These are phyloP conservation scores for Patella vulgata DNA, from an alignment of 1,140 invertebrate species.

Conservation along the genomic window DNA sequence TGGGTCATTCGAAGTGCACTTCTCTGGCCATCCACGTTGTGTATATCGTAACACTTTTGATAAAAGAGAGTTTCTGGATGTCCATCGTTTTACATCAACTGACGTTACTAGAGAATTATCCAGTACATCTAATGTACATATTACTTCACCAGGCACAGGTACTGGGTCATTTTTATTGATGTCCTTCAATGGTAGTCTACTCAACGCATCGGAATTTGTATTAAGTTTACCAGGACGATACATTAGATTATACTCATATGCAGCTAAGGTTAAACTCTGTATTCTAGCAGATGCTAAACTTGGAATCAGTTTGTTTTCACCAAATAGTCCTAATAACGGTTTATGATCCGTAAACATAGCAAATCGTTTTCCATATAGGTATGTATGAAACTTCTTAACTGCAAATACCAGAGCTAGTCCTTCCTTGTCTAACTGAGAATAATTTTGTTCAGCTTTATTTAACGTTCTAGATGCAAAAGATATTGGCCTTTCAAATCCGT, in stretches of 20 bases:
- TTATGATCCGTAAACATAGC: slow-evolving; percentile 68
- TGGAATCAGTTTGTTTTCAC: slow-evolving; percentile 53
- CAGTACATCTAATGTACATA: slow-evolving; percentile 16
- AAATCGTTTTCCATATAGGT: slow-evolving; percentile 66
- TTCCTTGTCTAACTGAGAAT: slow-evolving; percentile 72
- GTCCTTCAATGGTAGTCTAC: slow-evolving; percentile 36
- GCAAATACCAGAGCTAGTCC: slow-evolving; percentile 68
- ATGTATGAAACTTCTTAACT: slow-evolving; percentile 69
- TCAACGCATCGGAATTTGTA: slow-evolving; percentile 54
- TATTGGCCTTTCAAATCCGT: slow-evolving; percentile 62
- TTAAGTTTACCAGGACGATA: slow-evolving; percentile 62
- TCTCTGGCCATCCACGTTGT: slow-evolving; percentile 8
- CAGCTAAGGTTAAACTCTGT: slow-evolving; percentile 42
- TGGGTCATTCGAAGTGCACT: slow-evolving; percentile 5
- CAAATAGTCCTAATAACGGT: slow-evolving; percentile 64
- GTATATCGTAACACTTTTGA: slow-evolving; percentile 2
- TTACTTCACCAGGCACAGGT: slow-evolving; percentile 11
- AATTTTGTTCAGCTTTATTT: slow-evolving; percentile 65
- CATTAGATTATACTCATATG: slow-evolving; percentile 57
- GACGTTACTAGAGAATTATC: slow-evolving; percentile 12
- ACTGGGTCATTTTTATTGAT: not conserved
- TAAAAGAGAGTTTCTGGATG: slow-evolving; percentile 13
- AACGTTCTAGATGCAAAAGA: slow-evolving; percentile 67
- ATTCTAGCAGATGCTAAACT: slow-evolving; percentile 47
- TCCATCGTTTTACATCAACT: slow-evolving; percentile 15